phyloP scores from a whole-genome alignment of 2,888 invertebrate species.

The Xestia rhomboidea region DNA sequence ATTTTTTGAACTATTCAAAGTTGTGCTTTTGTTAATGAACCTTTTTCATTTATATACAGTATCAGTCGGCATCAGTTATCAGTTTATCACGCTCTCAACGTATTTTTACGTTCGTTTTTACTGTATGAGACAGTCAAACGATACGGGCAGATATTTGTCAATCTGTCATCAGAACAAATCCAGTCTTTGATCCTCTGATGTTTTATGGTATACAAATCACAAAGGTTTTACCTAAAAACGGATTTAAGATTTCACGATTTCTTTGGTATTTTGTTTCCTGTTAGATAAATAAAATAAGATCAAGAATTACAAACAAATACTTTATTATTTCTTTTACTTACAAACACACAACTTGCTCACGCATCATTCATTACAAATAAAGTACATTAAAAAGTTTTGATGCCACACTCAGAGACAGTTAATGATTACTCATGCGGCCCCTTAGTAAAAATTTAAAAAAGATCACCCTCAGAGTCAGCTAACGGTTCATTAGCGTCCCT shows the following conservation, averaged over 20 bases:
- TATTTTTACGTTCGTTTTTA: slow-evolving; percentile 5
- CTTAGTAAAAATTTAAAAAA: no score
- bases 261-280: background rate
- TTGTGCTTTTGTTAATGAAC: background rate
- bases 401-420: no score
- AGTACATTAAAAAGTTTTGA: slow-evolving; percentile 17
- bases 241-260: background rate
- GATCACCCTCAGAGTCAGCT: no score
- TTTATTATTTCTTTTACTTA: slow-evolving; percentile 57
- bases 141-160: background rate
- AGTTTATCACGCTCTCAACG: background rate
- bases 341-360: slow-evolving; percentile 49
- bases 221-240: background rate
- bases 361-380: slow-evolving; percentile 47
- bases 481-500: no score
- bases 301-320: slow-evolving; percentile 31
- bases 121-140: no score
- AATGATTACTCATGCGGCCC: no score
- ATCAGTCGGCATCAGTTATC: background rate
- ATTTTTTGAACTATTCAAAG: background rate
- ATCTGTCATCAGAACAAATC: background rate
- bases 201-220: background rate
- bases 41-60: background rate
- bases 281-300: slow-evolving; percentile 8
- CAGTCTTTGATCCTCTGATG: slow-evolving; percentile 3